Conservation (phyloP, 2,888 invertebrate species). For the Brassicogethes aeneus region DNA sequence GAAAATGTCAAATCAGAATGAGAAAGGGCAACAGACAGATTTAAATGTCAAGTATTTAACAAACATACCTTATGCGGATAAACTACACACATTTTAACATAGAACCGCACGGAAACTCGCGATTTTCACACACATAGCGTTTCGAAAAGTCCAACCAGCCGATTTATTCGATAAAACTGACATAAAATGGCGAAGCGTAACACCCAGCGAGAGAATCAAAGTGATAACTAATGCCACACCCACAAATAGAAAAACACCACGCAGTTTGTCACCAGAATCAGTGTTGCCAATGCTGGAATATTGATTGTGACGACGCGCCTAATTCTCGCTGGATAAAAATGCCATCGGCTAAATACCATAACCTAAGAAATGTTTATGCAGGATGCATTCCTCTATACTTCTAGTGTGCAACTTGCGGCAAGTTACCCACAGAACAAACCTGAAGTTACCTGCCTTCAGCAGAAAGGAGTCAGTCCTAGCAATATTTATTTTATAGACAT, state of each 20-base stretch:
- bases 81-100: constrained; percentile 9
- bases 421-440: no score
- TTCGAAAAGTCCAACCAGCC: constrained; percentile 11
- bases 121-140: constrained; percentile 10
- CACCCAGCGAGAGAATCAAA: constrained; percentile 22
- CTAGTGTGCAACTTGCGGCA: no score
- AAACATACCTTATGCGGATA: background rate
- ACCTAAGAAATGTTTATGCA: no score
- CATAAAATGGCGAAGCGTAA: constrained; percentile 27
- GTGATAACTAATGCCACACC: constrained; percentile 23
- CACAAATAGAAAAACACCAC: constrained; percentile 18
- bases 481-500: no score
- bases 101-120: constrained; percentile 16
- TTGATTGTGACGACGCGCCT: no score
- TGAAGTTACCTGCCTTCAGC: no score
- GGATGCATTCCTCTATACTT: no score
- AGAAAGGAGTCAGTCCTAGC: no score
- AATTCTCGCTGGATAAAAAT: no score
- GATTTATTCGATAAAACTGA: constrained; percentile 17
- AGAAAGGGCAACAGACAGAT: constrained; percentile 4
- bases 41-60: constrained; percentile 3
- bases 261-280: constrained; percentile 3
- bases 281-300: constrained; percentile 4
- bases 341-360: no score
- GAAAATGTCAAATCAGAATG: constrained; percentile 25